Percentiles rank a stretch among this genome's conserved stretches.
Conservation (phyloP, 2,888 invertebrate genomes). For the Fragum whitleyi region DNA sequence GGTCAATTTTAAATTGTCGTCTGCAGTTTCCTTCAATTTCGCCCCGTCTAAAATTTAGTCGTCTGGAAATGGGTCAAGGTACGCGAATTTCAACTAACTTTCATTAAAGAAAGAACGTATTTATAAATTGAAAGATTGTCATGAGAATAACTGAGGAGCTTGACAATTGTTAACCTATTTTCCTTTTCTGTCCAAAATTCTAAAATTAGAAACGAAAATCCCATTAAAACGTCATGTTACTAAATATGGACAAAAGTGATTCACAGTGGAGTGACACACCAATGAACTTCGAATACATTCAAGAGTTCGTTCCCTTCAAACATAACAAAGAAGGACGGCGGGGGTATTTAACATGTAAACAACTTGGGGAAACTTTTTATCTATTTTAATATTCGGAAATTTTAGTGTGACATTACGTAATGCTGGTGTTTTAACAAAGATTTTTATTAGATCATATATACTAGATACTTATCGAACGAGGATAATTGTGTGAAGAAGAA, state of each 20-base stretch:
- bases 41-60: not conserved
- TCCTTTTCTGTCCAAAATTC: not conserved
- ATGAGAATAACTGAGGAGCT: too few relatives aligned
- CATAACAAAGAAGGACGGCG: slow-evolving; percentile 6
- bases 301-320: slow-evolving; percentile 9
- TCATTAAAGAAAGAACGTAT: too few relatives aligned
- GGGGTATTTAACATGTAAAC: slow-evolving; percentile 18
- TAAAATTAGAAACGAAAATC: not conserved
- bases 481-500: not conserved
- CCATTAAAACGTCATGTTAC: slow-evolving; percentile 15
- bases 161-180: too few relatives aligned
- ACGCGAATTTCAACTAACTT: too few relatives aligned
- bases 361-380: slow-evolving; percentile 1
- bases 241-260: slow-evolving; percentile 22
- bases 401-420: slow-evolving; percentile 4
- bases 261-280: slow-evolving; percentile 23
- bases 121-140: too few relatives aligned
- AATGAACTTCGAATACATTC: not conserved
- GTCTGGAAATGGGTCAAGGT: not conserved
- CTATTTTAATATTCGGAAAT: not conserved
- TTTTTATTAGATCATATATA: not conserved
- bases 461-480: not conserved
- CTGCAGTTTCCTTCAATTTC: not conserved
- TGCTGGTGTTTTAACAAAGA: not conserved
- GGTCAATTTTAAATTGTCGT: not conserved